phyloP scores from a whole-genome alignment of 23 tunicate genomes.

The Trididemnum nubilum region DNA sequence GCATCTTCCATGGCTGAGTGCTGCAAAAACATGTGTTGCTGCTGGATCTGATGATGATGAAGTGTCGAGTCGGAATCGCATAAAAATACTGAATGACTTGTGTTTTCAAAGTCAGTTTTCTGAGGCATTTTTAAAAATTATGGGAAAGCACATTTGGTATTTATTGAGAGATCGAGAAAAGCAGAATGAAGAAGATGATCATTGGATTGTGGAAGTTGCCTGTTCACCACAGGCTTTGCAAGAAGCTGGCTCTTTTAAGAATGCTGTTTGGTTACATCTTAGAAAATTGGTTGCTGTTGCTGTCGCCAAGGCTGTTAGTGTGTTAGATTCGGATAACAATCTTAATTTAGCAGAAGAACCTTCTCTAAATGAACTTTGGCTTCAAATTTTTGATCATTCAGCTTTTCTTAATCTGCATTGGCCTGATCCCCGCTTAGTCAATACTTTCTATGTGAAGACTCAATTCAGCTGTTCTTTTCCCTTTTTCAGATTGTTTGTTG shows the following conservation, averaged over 20 bases:
- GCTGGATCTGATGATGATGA: too few species aligned
- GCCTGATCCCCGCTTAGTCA: not conserved
- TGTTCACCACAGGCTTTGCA: slow-evolving; percentile 60
- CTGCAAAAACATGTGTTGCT: too few species aligned
- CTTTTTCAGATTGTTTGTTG: not conserved
- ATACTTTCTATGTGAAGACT: not conserved
- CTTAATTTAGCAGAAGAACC: slow-evolving; percentile 20
- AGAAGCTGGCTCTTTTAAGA: slow-evolving; percentile 73
- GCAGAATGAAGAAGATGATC: not conserved
- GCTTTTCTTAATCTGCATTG: not conserved
- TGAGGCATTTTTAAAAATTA: slow-evolving; percentile 23
- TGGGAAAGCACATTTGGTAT: slow-evolving; percentile 7
- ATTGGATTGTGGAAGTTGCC: slow-evolving; percentile 68
- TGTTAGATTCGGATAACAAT: slow-evolving; percentile 50
- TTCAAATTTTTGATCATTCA: not conserved
- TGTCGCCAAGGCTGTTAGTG: slow-evolving; percentile 45
- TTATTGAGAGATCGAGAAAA: slow-evolving; percentile 34
- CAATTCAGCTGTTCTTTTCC: not conserved
- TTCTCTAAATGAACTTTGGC: slow-evolving; percentile 4
- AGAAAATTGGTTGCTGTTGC: slow-evolving; percentile 26
- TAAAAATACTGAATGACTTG: slow-evolving; percentile 26
- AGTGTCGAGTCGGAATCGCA: slow-evolving; percentile 25
- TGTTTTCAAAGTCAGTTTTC: slow-evolving; percentile 7
- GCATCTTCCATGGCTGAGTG: too few species aligned
- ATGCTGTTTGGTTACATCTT: slow-evolving; percentile 62